Percentiles rank a stretch among this genome's conserved stretches.
These are phyloP conservation scores for Cacatua alba DNA, from an alignment of 2,113 vertebrate genomes.

Conservation along the genomic window DNA sequence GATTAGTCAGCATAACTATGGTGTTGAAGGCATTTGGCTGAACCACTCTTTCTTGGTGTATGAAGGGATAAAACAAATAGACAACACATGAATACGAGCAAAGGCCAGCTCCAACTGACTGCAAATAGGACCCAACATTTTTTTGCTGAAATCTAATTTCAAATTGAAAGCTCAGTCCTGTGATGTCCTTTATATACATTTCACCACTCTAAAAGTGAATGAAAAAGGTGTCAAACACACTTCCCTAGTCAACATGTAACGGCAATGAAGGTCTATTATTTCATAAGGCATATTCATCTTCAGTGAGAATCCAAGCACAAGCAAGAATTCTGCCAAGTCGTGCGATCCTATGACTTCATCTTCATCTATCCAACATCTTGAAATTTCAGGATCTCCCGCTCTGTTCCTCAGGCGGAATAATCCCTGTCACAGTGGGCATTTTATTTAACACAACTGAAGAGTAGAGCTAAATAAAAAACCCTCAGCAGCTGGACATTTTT, in stretches of 20 bases:
- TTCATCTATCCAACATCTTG: background rate
- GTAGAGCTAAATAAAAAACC: background rate
- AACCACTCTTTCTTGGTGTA: background rate
- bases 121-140: background rate
- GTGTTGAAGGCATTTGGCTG: background rate
- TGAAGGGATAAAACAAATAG: background rate
- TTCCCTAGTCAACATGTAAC: background rate
- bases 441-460: background rate
- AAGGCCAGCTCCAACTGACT: background rate
- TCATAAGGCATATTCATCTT: constrained; percentile 65
- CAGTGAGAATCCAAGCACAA: constrained; percentile 33
- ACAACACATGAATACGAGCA: fast-evolving
- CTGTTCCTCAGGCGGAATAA: background rate
- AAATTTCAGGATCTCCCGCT: background rate
- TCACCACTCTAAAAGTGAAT: background rate
- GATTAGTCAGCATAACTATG: fast-evolving
- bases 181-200: background rate
- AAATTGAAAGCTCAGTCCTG: background rate
- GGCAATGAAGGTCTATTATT: constrained; percentile 17
- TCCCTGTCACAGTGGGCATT: background rate
- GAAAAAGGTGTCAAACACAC: background rate
- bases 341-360: background rate
- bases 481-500: background rate
- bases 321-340: background rate
- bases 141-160: background rate